These are phyloP conservation scores for Notamacropus eugenii DNA, from an alignment of 2,797 vertebrate genomes.

Conservation along the genomic window DNA sequence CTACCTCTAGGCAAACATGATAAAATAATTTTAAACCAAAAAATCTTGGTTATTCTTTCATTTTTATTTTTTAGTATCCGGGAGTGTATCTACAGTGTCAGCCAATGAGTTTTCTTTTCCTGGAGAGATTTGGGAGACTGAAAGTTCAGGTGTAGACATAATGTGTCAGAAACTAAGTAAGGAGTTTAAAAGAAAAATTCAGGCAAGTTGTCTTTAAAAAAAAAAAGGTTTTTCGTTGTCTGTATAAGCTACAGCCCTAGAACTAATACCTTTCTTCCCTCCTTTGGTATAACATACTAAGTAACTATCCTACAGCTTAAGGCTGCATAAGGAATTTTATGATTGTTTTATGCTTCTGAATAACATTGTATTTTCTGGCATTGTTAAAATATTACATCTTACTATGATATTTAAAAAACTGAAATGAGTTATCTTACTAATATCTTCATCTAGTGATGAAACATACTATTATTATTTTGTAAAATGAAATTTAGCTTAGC, in stretches of 20 bases:
- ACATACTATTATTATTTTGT: not conserved
- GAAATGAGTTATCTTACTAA: not conserved
- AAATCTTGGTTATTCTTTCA: conserved; percentile 4
- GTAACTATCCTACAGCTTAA: not conserved
- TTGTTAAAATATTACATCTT: not conserved
- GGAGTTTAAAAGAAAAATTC: conserved; percentile 89
- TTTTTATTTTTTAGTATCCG: conserved; percentile 75
- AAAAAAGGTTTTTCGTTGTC: not conserved
- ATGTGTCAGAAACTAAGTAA: conserved; percentile 89
- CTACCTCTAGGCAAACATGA: conserved; percentile 13
- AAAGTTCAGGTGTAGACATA: conserved; percentile 77
- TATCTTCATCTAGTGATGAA: not conserved
- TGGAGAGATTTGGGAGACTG: conserved; percentile 79
- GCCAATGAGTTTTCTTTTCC: conserved; percentile 75
- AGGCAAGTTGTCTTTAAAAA: conserved; percentile 83
- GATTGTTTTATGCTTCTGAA: not conserved
- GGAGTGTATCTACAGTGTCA: conserved; percentile 76
- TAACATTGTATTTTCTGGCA: conserved; percentile 5
- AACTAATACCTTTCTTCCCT: not conserved
- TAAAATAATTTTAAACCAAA: conserved; percentile 48
- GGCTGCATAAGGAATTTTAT: not conserved
- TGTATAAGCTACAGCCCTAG: not conserved
- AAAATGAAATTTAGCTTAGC: not conserved
- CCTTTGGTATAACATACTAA: not conserved
- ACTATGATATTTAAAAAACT: not conserved